Evolutionary conservation across 23 tunicate genomes (phyloP), one percentile per base, ranked within the genome.

Genomic region (Styela clava): DNA sequence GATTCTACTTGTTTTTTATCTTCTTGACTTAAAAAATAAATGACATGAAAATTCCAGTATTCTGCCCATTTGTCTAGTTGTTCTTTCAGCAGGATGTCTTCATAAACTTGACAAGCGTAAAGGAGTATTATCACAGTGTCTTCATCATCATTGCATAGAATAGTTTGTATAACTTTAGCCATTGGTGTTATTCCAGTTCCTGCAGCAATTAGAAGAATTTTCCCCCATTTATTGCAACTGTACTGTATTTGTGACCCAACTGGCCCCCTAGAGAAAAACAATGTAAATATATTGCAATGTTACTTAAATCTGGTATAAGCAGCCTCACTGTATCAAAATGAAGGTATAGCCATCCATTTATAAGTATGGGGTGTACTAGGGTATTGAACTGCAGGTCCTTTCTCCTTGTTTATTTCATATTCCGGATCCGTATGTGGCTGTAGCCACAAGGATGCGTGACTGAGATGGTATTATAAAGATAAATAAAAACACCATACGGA

Each of bases 171-270:
- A 9, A 76, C 44, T 52, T 52, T 27, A n/a, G n/a, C 64, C 65
- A 76, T 2, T 52, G 81, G 81, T 24, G 81, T 76, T 37, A 76
- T 76, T 20, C 81, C 81, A 44, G 81, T 76, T 51, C 81, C 81
- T 33, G 81, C 81, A 20, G 81, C 64, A 16, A 76, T 52, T 24
- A 76, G 12, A 44, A 76, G 18, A 18, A 76, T 21, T 22, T 25
- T 76, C 9, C 44, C 81, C 65, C 81, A 76, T 18, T 76, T 52
- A 29, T 76, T 76, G 32, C 62, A 37, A 5, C 28, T 44, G 64
- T 25, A 44, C 9, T 35, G 25, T 0, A 76, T 23, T 44, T 76
- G 26, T 22, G n/a, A 33, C 0, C 81, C 81, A 52, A 25, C 33
- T 7, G 81, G 81, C 5, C 81, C 81, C 27, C 81, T 52, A 16